Percentiles rank a stretch among this genome's conserved stretches.
These are phyloP conservation scores for Nannoperca australis DNA, from an alignment of 2,797 vertebrate species.

Conservation along the genomic window DNA sequence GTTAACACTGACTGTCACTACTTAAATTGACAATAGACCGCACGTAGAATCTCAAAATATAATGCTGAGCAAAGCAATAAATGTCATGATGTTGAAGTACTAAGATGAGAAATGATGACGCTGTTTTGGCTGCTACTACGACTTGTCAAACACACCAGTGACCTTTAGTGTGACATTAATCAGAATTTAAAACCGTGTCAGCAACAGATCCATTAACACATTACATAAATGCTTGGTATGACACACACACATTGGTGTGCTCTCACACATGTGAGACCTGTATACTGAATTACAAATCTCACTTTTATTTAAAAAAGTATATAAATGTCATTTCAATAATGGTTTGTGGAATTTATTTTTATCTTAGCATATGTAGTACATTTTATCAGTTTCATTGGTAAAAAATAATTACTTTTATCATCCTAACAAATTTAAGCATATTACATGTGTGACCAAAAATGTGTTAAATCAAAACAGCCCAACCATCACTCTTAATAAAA, in stretches of 20 bases:
- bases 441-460: background rate
- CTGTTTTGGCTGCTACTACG: constrained; percentile 30
- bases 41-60: background rate
- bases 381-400: background rate
- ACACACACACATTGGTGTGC: constrained; percentile 8
- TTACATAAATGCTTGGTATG: constrained; percentile 56
- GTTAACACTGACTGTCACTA: background rate
- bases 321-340: background rate
- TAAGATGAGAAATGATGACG: constrained; percentile 35
- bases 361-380: background rate
- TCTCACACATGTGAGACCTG: background rate
- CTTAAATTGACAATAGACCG: background rate
- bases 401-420: background rate
- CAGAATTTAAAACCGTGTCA: constrained; percentile 56
- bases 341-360: background rate
- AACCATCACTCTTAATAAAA: background rate
- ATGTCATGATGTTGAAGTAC: constrained; percentile 14
- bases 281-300: background rate
- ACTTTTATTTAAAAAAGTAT: background rate
- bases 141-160: constrained; percentile 25
- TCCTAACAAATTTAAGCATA: background rate
- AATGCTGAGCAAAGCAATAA: background rate
- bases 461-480: background rate
- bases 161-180: constrained; percentile 63
- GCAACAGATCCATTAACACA: constrained; percentile 62